Percentiles rank a stretch among this genome's conserved stretches.
Conservation (phyloP, 1,140 invertebrate species). For the Mesaphorura yosii region DNA sequence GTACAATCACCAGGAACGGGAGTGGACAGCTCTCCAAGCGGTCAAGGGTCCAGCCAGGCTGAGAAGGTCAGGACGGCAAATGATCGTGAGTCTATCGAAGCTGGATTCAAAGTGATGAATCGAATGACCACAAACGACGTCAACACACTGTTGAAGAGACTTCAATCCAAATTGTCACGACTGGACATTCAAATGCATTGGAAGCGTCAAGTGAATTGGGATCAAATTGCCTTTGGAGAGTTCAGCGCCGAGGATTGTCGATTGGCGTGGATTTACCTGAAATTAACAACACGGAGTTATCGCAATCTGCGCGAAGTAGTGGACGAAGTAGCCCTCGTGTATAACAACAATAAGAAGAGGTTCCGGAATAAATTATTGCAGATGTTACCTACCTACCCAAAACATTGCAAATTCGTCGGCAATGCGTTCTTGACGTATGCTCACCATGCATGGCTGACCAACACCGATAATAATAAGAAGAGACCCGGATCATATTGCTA, state of each 20-base stretch:
- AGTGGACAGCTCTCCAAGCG: too few species aligned
- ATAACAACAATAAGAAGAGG: neutral
- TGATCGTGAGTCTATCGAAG: too few species aligned
- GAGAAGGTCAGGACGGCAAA: too few species aligned
- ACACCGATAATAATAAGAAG: constrained; percentile 8
- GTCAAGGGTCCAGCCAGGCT: too few species aligned
- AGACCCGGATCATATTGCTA: neutral
- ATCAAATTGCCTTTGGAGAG: constrained; percentile 17
- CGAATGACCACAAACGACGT: too few species aligned
- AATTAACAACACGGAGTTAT: constrained; percentile 10
- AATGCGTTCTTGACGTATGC: neutral
- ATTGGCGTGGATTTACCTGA: constrained; percentile 9
- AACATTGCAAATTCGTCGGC: neutral
- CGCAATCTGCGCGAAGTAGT: constrained; percentile 23
- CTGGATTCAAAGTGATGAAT: too few species aligned
- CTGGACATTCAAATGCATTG: too few species aligned
- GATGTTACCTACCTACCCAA: neutral
- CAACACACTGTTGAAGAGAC: too few species aligned
- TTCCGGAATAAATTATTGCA: neutral
- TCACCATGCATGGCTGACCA: neutral
- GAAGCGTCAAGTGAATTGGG: too few species aligned
- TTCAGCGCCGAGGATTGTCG: constrained; percentile 11
- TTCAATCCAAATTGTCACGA: too few species aligned
- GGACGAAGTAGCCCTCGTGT: constrained; percentile 6
- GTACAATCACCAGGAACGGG: too few species aligned